Conservation (phyloP, 2,113 vertebrate genomes). For the Anhinga anhinga region DNA sequence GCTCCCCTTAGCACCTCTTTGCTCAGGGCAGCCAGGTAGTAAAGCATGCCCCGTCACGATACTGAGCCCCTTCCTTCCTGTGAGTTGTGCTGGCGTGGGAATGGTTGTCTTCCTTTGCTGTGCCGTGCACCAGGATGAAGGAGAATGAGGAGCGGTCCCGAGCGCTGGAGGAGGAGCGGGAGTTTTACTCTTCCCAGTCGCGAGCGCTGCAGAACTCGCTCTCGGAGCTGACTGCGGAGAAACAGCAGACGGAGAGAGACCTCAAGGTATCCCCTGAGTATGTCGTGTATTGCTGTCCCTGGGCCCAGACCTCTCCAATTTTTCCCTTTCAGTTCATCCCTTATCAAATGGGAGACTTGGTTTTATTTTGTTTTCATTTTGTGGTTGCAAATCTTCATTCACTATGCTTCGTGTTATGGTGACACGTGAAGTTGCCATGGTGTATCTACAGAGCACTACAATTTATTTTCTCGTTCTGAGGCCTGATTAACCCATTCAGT, state of each 20-base stretch:
- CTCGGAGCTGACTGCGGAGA: constrained; percentile 88
- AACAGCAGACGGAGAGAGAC: constrained; percentile 90
- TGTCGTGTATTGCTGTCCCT: background rate
- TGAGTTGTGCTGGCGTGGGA: background rate
- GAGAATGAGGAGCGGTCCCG: constrained; percentile 85
- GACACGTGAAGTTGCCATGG: background rate
- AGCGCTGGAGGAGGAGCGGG: constrained; percentile 88
- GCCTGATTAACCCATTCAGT: background rate
- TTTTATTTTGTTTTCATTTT: background rate
- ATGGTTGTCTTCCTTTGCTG: background rate
- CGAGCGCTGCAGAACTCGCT: constrained; percentile 88
- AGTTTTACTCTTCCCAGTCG: constrained; percentile 91
- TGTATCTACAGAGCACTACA: background rate
- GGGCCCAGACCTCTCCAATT: background rate
- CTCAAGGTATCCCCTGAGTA: constrained; percentile 83
- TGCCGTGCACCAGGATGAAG: constrained; percentile 76
- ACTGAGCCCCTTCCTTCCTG: background rate
- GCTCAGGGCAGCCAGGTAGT: background rate
- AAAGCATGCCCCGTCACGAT: accelerated
- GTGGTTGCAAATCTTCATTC: background rate
- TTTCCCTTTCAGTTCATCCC: background rate
- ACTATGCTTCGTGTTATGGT: background rate
- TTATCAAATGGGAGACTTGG: background rate
- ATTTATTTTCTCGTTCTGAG: background rate
- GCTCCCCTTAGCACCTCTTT: background rate